Evolutionary conservation across 2,113 vertebrate genomes (phyloP).

Genomic region (Ciconia maguari): DNA sequence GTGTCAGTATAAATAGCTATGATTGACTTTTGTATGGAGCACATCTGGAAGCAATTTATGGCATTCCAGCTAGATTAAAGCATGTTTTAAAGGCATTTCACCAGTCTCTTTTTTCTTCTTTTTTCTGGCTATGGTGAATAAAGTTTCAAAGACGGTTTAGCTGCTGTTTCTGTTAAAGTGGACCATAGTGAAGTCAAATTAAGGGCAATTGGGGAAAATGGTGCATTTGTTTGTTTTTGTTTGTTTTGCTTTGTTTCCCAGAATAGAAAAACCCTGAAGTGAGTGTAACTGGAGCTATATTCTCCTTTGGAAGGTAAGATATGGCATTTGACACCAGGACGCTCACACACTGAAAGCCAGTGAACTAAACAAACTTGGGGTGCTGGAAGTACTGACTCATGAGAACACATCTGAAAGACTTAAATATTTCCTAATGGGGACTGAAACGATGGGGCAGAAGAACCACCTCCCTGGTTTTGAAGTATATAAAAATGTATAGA

Average conservation of each 20-base stretch:
- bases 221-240: constrained; percentile 55
- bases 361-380: not conserved
- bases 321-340: constrained; percentile 3
- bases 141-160: constrained; percentile 84
- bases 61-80: constrained; percentile 87
- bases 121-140: constrained; percentile 79
- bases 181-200: constrained; percentile 82
- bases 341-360: not conserved
- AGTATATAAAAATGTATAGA: not conserved
- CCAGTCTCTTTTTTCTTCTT: constrained; percentile 55
- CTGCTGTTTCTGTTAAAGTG: constrained; percentile 81
- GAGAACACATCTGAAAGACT: not conserved
- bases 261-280: constrained; percentile 65
- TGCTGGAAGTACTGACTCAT: not conserved
- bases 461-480: not conserved
- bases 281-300: constrained; percentile 44
- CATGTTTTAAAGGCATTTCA: constrained; percentile 83
- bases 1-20: constrained; percentile 86
- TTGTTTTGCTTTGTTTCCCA: constrained; percentile 56
- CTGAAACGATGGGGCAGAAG: not conserved
- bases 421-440: not conserved
- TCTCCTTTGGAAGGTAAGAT: constrained; percentile 45
- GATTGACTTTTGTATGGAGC: constrained; percentile 81
- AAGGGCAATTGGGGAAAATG: constrained; percentile 77
- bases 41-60: constrained; percentile 89